Percentiles rank a stretch among this genome's conserved stretches.
Evolutionary conservation across 2,797 vertebrate species (phyloP).

Genomic region (Choloepus didactylus): DNA sequence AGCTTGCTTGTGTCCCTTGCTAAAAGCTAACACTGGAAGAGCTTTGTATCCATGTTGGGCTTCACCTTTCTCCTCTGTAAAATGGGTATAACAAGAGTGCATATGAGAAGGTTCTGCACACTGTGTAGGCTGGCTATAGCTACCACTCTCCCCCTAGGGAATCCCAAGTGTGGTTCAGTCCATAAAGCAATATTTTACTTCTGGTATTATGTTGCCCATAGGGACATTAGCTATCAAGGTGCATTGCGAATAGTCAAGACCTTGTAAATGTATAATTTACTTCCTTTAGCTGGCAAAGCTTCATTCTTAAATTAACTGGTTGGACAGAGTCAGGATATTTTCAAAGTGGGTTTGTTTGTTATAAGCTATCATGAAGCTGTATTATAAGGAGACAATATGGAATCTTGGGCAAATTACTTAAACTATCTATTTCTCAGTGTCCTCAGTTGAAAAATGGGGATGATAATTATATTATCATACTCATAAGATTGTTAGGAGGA

Average conservation of each 20-base stretch:
- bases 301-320: conserved; percentile 17
- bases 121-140: not conserved
- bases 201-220: not conserved
- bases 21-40: not conserved
- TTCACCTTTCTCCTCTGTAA: not conserved
- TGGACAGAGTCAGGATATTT: not conserved
- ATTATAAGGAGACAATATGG: not conserved
- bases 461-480: not conserved
- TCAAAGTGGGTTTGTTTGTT: not conserved
- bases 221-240: not conserved
- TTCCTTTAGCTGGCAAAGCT: not conserved
- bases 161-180: not conserved
- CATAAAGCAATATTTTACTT: not conserved
- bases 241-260: not conserved
- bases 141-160: not conserved
- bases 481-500: not conserved
- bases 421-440: not conserved
- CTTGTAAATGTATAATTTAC: not conserved
- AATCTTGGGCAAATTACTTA: not conserved
- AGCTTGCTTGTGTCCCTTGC: not conserved
- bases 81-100: not conserved
- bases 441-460: not conserved
- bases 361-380: not conserved
- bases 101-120: not conserved
- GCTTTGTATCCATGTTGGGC: not conserved